These are phyloP conservation scores for Laterallus jamaicensis DNA, from an alignment of 2,113 vertebrate species.

Conservation along the genomic window DNA sequence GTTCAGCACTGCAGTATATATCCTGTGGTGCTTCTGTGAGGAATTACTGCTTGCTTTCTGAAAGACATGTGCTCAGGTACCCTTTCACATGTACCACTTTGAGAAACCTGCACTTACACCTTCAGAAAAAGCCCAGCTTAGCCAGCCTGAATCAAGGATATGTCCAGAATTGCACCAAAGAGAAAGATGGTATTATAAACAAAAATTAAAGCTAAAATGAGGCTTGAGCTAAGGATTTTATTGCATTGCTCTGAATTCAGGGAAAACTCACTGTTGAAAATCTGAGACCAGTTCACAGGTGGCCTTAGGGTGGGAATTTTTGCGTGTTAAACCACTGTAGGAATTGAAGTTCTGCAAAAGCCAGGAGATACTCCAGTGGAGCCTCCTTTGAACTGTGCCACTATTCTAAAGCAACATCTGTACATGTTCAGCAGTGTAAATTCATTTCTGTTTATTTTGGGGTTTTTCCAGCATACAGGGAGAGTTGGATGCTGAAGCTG, in stretches of 20 bases:
- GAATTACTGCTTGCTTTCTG: neutral
- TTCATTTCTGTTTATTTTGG: neutral
- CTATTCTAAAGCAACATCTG: neutral
- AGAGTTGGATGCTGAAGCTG: conserved; percentile 89
- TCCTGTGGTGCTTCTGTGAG: neutral
- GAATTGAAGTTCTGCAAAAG: neutral
- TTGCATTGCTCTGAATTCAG: neutral
- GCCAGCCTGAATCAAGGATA: neutral
- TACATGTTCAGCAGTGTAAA: neutral
- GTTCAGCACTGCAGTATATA: neutral
- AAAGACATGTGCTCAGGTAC: neutral
- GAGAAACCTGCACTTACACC: neutral
- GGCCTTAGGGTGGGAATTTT: neutral
- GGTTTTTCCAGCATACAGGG: conserved; percentile 82
- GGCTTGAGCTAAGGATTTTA: neutral
- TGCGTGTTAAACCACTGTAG: neutral
- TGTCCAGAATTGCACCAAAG: neutral
- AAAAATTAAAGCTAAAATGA: neutral
- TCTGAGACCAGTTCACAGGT: neutral
- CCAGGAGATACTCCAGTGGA: neutral
- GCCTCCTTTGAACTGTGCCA: neutral
- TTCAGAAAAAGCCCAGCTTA: neutral
- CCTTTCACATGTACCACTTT: neutral
- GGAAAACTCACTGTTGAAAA: neutral
- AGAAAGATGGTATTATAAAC: neutral